Evolutionary conservation across 2,113 vertebrate genomes (phyloP), one percentile per base, ranked within the genome.

Genomic region (Microcebus griseorufus): DNA sequence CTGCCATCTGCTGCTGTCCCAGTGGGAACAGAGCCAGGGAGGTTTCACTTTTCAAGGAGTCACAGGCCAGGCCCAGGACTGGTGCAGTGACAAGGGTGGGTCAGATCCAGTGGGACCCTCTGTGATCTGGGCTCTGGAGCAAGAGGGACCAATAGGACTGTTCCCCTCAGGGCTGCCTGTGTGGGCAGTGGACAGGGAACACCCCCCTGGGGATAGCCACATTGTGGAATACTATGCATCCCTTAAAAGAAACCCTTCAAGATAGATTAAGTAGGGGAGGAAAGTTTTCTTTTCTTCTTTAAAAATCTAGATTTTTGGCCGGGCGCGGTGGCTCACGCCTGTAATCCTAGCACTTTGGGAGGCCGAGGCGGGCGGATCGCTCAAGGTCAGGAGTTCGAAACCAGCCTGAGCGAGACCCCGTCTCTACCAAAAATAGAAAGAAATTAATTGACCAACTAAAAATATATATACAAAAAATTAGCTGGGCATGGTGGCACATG

Each of bases 1-100:
- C 12, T 9, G 3, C 17, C 42, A 64, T 27, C 10, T 0, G 3
- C 17, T 1, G 0, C 23, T 53, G 48, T 39, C 55, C 34, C 6
- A 37, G 32, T 18, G 34, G 14, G 32, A 39, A 3, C 25, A 45
- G n/a, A 75, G 58, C 34, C 76, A 6, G n/a, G 69, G 48, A 55
- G 69, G 55, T 20, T 9, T 34, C 14, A 5, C 34, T 85, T 39
- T 64, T 72, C 37, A 11, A 12, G 17, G 34, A 72, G 62, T 17
- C 22, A 37, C 32, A 0, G 51, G 51, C 81, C 64, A n/a, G 88
- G 18, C 76, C 82, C 13, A 8, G 23, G 23, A 34, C 72, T 37
- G n/a, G 55, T 18, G 20, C 20, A 13, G 25, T 51, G 76, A 75
- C 81, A 6, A 39, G 34, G 23, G 25, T 9, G 64, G n/a, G 23